Evolutionary conservation across 2,888 invertebrate species (phyloP).

Genomic region (Morpho achilles): DNA sequence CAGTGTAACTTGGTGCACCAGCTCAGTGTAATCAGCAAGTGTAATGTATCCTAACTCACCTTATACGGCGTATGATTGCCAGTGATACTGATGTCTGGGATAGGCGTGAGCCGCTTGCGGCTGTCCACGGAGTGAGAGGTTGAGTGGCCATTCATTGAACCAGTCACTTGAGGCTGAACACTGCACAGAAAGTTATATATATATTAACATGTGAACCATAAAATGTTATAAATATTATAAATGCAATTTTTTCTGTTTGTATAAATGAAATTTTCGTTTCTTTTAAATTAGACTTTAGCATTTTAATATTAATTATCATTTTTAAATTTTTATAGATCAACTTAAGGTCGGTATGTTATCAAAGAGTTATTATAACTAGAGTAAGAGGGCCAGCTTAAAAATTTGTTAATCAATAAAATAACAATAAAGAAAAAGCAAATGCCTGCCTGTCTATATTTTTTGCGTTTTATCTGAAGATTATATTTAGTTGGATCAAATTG

Average conservation of each 20-base stretch:
- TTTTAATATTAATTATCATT: not conserved
- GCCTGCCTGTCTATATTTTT: not conserved
- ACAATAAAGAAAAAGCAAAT: too few relatives aligned
- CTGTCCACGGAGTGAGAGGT: slow-evolving; percentile 65
- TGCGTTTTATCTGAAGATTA: too few relatives aligned
- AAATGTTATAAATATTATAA: not conserved
- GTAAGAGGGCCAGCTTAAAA: too few relatives aligned
- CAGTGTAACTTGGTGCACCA: too few relatives aligned
- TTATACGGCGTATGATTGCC: slow-evolving; percentile 87
- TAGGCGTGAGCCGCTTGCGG: slow-evolving; percentile 83
- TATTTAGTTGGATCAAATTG: too few relatives aligned
- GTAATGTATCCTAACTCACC: slow-evolving; percentile 41
- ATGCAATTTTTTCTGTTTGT: not conserved
- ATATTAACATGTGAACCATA: too few relatives aligned
- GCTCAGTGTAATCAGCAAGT: not conserved
- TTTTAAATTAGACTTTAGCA: not conserved
- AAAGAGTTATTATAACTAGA: too few relatives aligned
- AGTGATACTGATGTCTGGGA: slow-evolving; percentile 83
- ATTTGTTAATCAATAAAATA: too few relatives aligned
- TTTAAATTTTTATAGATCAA: not conserved
- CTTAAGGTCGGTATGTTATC: not conserved
- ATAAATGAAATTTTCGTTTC: not conserved
- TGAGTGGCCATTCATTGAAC: slow-evolving; percentile 72
- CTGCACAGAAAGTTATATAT: slow-evolving; percentile 35
- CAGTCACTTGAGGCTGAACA: slow-evolving; percentile 62